These are phyloP conservation scores for Anolis apletophallus DNA, from an alignment of 2,797 vertebrate species.

Conservation along the genomic window DNA sequence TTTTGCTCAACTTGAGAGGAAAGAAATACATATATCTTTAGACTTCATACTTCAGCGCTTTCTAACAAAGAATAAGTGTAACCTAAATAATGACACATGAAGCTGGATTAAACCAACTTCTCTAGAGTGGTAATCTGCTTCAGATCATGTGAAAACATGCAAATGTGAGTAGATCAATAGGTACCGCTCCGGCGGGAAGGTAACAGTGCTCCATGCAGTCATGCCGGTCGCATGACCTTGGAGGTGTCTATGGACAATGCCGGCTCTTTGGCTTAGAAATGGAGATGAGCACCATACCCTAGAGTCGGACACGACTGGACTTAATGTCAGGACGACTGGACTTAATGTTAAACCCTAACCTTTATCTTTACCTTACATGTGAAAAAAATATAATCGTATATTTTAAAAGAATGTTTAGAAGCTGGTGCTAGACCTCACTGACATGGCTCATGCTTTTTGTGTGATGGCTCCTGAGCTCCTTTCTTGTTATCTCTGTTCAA, in stretches of 20 bases:
- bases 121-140: not conserved
- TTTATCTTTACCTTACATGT: too few species aligned
- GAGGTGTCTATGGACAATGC: too few species aligned
- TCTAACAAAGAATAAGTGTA: conserved; percentile 26
- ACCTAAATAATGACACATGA: not conserved
- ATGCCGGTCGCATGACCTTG: too few species aligned
- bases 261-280: too few species aligned
- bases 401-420: not conserved
- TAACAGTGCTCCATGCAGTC: too few species aligned
- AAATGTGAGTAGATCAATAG: too few species aligned
- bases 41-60: conserved; percentile 37
- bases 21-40: conserved; percentile 25
- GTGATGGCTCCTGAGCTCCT: not conserved
- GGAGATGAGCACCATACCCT: too few species aligned
- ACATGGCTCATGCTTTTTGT: not conserved
- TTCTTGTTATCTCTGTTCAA: not conserved
- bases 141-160: not conserved
- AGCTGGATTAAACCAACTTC: not conserved
- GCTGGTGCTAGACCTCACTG: not conserved
- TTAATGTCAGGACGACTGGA: too few species aligned
- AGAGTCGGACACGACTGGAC: too few species aligned
- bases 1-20: conserved; percentile 46
- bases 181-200: too few species aligned
- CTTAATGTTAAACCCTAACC: too few species aligned
- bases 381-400: too few species aligned